Percentiles rank a stretch among this genome's conserved stretches.
Evolutionary conservation across 37 sponge, comb jelly and placozoan genomes (phyloP).

Genomic region (Theonella swinhoei): DNA sequence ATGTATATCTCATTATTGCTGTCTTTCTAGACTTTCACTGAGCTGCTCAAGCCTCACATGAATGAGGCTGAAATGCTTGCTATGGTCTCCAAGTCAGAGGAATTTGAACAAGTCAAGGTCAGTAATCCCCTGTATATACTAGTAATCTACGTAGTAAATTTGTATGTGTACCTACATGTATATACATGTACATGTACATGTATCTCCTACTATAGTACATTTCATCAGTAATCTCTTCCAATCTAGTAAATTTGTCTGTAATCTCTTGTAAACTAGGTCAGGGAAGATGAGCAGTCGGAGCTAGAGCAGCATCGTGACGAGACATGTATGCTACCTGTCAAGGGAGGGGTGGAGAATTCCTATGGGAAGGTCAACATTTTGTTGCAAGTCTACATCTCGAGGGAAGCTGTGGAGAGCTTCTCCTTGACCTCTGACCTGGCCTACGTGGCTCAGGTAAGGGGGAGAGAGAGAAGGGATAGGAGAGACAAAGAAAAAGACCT

Average conservation of each 20-base stretch:
- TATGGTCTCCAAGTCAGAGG: slow-evolving; percentile 86
- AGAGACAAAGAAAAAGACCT: background rate
- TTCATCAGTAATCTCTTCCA: too few species aligned
- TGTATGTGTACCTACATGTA: background rate
- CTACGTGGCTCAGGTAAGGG: slow-evolving; percentile 86
- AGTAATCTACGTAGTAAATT: background rate
- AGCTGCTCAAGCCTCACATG: slow-evolving; percentile 74
- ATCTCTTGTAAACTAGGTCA: slow-evolving; percentile 59
- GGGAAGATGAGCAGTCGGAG: slow-evolving; percentile 94
- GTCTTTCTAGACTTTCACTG: slow-evolving; percentile 75
- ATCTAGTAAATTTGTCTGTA: background rate
- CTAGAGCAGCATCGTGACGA: slow-evolving; percentile 38
- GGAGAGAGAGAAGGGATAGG: background rate
- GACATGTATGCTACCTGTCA: slow-evolving; percentile 53
- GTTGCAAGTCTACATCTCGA: slow-evolving; percentile 88
- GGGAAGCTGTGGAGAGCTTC: slow-evolving; percentile 76
- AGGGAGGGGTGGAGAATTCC: slow-evolving; percentile 87
- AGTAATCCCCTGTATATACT: background rate
- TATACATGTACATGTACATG: background rate
- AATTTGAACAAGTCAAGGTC: slow-evolving; percentile 96
- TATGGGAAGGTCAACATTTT: slow-evolving; percentile 96
- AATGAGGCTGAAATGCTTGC: slow-evolving; percentile 78
- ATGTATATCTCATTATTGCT: background rate
- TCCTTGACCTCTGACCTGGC: slow-evolving; percentile 94
- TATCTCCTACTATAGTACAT: background rate